Conservation (phyloP, 2,888 invertebrate genomes). For the Philopedon plagiatum region DNA sequence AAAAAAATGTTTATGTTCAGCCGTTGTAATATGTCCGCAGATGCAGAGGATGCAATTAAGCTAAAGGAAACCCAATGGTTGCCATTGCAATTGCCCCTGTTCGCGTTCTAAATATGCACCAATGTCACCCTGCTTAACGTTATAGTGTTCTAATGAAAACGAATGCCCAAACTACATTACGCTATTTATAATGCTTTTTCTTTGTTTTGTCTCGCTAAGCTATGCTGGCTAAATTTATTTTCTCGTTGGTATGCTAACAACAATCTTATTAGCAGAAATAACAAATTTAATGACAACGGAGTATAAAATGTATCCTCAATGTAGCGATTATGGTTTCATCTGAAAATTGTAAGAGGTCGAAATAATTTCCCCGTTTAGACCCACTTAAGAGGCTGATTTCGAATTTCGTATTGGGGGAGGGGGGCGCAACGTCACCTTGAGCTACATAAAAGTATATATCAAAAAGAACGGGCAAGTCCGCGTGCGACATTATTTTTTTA, state of each 20-base stretch:
- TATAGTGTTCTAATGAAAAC: conserved; percentile 47
- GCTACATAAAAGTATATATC: too few relatives aligned
- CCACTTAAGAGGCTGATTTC: too few relatives aligned
- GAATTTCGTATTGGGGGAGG: too few relatives aligned
- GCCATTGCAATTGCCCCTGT: conserved; percentile 41
- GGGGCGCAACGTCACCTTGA: too few relatives aligned
- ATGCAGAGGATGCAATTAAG: conserved; percentile 39
- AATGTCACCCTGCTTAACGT: conserved; percentile 46
- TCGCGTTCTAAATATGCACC: conserved; percentile 45
- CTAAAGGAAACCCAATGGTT: conserved; percentile 42
- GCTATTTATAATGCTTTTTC: conserved; percentile 41
- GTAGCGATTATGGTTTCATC: too few relatives aligned
- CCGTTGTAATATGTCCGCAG: conserved; percentile 35
- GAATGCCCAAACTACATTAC: conserved; percentile 40
- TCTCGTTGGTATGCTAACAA: conserved; percentile 12
- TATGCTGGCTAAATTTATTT: conserved; percentile 27
- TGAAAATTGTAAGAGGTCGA: too few relatives aligned
- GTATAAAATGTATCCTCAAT: too few relatives aligned
- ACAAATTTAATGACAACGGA: neutral
- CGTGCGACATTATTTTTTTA: too few relatives aligned
- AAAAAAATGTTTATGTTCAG: conserved; percentile 41
- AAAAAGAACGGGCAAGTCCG: too few relatives aligned
- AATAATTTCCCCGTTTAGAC: too few relatives aligned
- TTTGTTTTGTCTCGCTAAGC: conserved; percentile 29
- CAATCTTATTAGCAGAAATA: neutral